Evolutionary conservation across 30 jellyfish, hydroid and myxozoan species (phyloP).

Genomic region (Aurelia coerulea): DNA sequence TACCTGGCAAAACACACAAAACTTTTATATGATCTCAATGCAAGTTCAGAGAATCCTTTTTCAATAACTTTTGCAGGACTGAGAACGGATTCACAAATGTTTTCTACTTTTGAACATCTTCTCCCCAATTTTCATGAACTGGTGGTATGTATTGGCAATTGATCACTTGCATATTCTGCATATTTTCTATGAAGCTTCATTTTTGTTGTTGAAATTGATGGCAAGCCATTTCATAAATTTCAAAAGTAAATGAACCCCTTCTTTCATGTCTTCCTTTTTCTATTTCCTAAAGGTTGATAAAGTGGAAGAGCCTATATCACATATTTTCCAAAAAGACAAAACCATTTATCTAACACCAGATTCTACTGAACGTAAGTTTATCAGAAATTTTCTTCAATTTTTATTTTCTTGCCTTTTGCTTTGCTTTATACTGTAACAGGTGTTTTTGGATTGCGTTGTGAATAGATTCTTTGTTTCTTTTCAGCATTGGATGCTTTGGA

Average conservation of each 20-base stretch:
- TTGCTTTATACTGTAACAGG: background rate
- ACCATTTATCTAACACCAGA: background rate
- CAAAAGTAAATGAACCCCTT: no score
- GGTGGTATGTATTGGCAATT: constrained; percentile 13
- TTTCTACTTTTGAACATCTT: background rate
- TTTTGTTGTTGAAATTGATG: no score
- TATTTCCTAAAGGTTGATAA: background rate
- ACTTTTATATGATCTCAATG: constrained; percentile 34
- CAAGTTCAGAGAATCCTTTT: constrained; percentile 20
- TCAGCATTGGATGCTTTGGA: constrained; percentile 33
- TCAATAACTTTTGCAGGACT: constrained; percentile 42
- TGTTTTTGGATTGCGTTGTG: no score
- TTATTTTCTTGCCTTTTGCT: background rate
- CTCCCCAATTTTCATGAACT: constrained; percentile 15
- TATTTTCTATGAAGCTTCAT: no score
- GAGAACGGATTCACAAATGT: background rate
- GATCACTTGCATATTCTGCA: no score
- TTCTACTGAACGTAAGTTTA: constrained; percentile 4
- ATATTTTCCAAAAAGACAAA: background rate
- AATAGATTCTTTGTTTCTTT: no score
- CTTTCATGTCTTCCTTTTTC: no score
- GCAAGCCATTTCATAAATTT: no score
- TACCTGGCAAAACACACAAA: constrained; percentile 28
- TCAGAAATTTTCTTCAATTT: background rate
- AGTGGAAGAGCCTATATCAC: background rate